Conservation (phyloP, 2,797 vertebrate genomes). For the Caiman crocodilus region DNA sequence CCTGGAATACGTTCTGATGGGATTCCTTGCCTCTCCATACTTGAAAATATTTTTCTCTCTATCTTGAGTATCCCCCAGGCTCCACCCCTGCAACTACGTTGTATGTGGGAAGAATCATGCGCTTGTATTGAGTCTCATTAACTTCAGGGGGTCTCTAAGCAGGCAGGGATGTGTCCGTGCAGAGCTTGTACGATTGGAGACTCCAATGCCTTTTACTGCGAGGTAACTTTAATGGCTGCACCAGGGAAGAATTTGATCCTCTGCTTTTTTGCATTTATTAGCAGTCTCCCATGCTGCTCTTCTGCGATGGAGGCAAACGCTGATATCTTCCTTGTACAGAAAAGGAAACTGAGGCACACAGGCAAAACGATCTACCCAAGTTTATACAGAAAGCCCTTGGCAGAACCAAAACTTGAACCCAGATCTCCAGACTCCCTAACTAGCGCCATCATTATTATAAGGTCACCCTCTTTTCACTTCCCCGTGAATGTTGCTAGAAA, state of each 20-base stretch:
- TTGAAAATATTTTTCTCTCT: background rate
- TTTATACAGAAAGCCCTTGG: background rate
- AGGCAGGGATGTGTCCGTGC: background rate
- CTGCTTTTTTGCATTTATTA: background rate
- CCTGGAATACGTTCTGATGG: background rate
- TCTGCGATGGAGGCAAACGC: background rate
- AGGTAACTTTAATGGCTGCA: background rate
- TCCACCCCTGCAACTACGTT: conserved; percentile 3
- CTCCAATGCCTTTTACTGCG: background rate
- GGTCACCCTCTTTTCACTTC: background rate
- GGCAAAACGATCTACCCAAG: background rate
- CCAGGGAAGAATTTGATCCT: conserved; percentile 11
- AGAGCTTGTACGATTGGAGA: background rate
- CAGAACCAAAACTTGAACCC: background rate
- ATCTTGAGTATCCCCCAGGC: background rate
- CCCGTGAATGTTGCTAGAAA: background rate
- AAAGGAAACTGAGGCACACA: background rate
- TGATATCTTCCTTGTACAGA: background rate
- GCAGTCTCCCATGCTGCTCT: background rate
- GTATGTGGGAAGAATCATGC: background rate
- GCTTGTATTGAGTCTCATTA: background rate
- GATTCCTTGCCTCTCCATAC: background rate
- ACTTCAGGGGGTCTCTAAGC: background rate
- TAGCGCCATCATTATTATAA: no score
- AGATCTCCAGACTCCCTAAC: background rate